Evolutionary conservation across 2,113 vertebrate genomes (phyloP).

Genomic region (Motacilla alba): DNA sequence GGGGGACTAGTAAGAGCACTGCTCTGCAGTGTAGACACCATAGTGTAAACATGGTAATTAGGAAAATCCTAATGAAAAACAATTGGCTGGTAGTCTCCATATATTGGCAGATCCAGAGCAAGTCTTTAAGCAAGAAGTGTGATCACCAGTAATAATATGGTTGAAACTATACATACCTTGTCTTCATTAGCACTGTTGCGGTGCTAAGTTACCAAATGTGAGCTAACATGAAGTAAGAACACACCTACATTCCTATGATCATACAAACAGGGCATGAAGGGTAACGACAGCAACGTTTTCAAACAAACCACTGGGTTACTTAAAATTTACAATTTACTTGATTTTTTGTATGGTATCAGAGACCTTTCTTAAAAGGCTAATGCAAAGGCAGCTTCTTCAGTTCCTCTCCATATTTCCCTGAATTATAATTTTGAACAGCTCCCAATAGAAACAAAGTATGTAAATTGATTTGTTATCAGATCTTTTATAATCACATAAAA

Average conservation of each 20-base stretch:
- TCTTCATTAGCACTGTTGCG: not conserved
- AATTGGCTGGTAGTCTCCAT: not conserved
- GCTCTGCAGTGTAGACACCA: not conserved
- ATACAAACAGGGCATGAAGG: not conserved
- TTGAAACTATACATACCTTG: not conserved
- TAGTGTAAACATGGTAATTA: not conserved
- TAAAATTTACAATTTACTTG: not conserved
- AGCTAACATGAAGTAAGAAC: not conserved
- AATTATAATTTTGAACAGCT: not conserved
- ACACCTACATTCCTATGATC: not conserved
- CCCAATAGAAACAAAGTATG: not conserved
- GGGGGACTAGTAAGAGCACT: not conserved
- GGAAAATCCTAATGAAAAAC: not conserved
- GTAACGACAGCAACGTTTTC: not conserved
- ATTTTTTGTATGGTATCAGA: not conserved
- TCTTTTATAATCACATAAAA: not conserved
- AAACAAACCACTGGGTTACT: not conserved
- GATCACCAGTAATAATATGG: not conserved
- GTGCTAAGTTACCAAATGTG: not conserved
- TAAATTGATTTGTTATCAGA: not conserved
- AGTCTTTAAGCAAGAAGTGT: not conserved
- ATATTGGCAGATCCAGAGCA: not conserved
- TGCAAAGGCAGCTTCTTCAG: constrained; percentile 70
- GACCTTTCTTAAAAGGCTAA: constrained; percentile 47
- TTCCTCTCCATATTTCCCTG: not conserved